A percentile compares a stretch with the other conserved stretches of the same genome.
phyloP scores from a whole-genome alignment of 2,113 vertebrate genomes.

The Labeo rohita region DNA sequence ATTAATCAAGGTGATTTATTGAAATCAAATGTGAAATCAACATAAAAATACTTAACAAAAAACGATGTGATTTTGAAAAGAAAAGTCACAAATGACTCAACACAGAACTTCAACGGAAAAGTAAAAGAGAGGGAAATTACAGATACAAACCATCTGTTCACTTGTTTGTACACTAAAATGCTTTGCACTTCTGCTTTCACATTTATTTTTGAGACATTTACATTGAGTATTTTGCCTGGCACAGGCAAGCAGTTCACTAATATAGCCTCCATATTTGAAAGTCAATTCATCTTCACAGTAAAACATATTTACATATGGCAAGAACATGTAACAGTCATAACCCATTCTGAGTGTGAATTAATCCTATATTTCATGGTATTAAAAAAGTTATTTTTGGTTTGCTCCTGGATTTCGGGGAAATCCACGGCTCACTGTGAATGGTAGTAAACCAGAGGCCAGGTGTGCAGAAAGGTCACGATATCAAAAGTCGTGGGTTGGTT shows the following conservation, averaged over 20 bases:
- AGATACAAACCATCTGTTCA: conserved; percentile 25
- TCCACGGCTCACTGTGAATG: no score
- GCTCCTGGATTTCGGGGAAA: conserved; percentile 15
- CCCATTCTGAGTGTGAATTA: not conserved
- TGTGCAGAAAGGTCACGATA: not conserved
- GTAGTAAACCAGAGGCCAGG: not conserved
- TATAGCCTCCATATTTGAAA: conserved; percentile 2
- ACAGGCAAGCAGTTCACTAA: conserved; percentile 14
- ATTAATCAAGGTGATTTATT: conserved; percentile 45
- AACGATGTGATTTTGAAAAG: not conserved
- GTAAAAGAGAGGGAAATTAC: not conserved
- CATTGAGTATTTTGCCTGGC: not conserved
- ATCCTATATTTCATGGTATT: not conserved
- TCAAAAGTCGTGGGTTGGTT: not conserved
- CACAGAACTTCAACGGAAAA: not conserved
- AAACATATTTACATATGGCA: not conserved
- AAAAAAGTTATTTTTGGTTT: not conserved
- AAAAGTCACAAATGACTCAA: not conserved
- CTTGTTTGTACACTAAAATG: not conserved
- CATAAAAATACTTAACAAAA: conserved; percentile 18
- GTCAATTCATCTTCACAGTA: not conserved
- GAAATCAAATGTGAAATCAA: conserved; percentile 8
- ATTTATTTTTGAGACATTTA: not conserved
- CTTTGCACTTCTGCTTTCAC: not conserved
- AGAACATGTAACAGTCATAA: not conserved